Evolutionary conservation across 2,888 invertebrate species (phyloP).

Genomic region (Tachina grossa): DNA sequence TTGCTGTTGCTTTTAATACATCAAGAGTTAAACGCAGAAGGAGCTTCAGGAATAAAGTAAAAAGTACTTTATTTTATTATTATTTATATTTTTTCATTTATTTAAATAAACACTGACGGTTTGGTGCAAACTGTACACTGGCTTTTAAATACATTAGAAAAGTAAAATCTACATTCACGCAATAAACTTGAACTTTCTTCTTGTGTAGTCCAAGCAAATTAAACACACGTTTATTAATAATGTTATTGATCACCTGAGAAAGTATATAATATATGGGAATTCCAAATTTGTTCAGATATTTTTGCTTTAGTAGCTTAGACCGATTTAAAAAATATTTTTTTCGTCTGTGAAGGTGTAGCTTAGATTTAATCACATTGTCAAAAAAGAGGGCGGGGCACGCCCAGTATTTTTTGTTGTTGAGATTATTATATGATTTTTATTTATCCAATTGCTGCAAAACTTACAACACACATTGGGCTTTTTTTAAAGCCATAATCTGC

Average conservation of each 20-base stretch:
- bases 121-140: slow-evolving; percentile 80
- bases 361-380: too few species aligned
- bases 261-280: too few species aligned
- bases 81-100: slow-evolving; percentile 17
- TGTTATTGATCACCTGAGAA: slow-evolving; percentile 5
- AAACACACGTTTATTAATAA: slow-evolving; percentile 10
- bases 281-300: too few species aligned
- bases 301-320: too few species aligned
- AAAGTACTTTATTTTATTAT: slow-evolving; percentile 52
- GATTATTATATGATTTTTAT: too few species aligned
- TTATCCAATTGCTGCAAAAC: too few species aligned
- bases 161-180: background rate
- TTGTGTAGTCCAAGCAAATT: slow-evolving; percentile 32
- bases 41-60: slow-evolving; percentile 63
- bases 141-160: slow-evolving; percentile 13
- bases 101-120: slow-evolving; percentile 71
- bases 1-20: slow-evolving; percentile 44
- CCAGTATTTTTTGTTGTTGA: too few species aligned
- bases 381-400: too few species aligned
- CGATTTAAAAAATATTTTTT: too few species aligned
- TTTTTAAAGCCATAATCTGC: too few species aligned
- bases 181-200: background rate
- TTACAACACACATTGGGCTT: too few species aligned
- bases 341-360: too few species aligned
- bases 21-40: slow-evolving; percentile 63